These are phyloP conservation scores for Polyploca ridens DNA, from an alignment of 2,888 invertebrate genomes.

Conservation along the genomic window DNA sequence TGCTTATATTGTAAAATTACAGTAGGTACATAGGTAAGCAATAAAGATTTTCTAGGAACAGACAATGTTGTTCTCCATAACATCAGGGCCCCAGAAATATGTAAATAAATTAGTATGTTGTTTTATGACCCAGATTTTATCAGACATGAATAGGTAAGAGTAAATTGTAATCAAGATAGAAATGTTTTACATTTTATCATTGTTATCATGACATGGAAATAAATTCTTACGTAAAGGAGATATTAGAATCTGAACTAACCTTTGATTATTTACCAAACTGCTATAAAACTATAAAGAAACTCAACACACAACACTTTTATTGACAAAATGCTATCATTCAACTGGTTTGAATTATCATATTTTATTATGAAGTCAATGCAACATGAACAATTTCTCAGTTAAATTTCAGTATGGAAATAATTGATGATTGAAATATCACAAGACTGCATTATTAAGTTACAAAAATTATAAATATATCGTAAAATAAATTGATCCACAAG, in stretches of 20 bases:
- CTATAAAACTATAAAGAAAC: conserved; percentile 28
- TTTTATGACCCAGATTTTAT: background rate
- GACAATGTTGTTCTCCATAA: background rate
- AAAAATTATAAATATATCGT: conserved; percentile 51
- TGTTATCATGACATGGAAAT: conserved; percentile 6
- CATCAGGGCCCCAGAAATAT: background rate
- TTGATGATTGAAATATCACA: conserved; percentile 39
- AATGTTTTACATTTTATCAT: conserved; percentile 31
- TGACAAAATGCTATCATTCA: conserved; percentile 49
- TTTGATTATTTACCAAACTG: conserved; percentile 39
- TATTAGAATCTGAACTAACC: conserved; percentile 37
- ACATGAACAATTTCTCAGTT: conserved; percentile 33
- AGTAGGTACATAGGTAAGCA: too few species aligned
- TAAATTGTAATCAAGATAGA: conserved; percentile 20
- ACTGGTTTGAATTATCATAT: conserved; percentile 54
- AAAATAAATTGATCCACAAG: conserved; percentile 64
- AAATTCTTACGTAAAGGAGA: too few species aligned
- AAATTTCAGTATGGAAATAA: conserved; percentile 38
- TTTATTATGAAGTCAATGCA: conserved; percentile 43
- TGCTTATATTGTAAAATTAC: too few species aligned
- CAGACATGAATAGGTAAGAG: background rate
- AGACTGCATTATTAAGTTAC: conserved; percentile 59
- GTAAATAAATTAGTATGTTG: background rate
- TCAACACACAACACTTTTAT: conserved; percentile 52
- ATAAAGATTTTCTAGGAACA: too few species aligned